phyloP scores from a whole-genome alignment of 2,797 vertebrate genomes.

The Perodicticus potto region DNA sequence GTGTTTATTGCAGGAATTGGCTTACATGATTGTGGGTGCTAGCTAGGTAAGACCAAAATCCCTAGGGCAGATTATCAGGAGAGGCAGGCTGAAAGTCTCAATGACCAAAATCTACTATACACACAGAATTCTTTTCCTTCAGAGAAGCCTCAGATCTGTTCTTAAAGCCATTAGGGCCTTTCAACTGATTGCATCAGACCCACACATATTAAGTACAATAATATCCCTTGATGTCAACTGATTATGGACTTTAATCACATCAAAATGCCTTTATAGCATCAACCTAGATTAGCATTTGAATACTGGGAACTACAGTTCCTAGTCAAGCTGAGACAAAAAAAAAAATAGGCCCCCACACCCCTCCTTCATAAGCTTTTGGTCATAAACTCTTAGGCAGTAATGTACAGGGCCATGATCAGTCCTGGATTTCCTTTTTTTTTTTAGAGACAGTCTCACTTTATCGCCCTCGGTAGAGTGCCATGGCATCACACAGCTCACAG shows the following conservation, averaged over 20 bases:
- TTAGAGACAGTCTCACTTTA: too few relatives aligned
- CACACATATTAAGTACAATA: background rate
- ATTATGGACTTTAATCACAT: background rate
- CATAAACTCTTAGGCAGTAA: background rate
- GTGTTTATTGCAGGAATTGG: background rate
- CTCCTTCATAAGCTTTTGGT: background rate
- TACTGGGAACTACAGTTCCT: background rate
- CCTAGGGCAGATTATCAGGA: background rate
- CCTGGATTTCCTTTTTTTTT: background rate
- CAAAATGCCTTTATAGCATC: background rate
- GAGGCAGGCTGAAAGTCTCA: background rate
- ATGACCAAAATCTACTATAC: background rate
- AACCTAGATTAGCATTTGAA: background rate
- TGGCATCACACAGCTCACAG: too few relatives aligned
- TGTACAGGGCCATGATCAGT: background rate
- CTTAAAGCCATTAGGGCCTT: background rate
- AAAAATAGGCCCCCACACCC: background rate
- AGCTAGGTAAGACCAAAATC: background rate
- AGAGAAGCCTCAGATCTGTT: background rate
- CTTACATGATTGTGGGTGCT: background rate
- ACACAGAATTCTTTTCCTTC: background rate
- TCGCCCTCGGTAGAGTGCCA: too few relatives aligned
- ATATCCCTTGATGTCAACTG: constrained; percentile 33
- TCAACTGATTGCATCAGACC: background rate
- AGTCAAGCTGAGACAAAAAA: background rate